These are phyloP conservation scores for Sanderia malayensis DNA, from an alignment of 30 jellyfish, hydroid and myxozoan genomes.

Conservation along the genomic window DNA sequence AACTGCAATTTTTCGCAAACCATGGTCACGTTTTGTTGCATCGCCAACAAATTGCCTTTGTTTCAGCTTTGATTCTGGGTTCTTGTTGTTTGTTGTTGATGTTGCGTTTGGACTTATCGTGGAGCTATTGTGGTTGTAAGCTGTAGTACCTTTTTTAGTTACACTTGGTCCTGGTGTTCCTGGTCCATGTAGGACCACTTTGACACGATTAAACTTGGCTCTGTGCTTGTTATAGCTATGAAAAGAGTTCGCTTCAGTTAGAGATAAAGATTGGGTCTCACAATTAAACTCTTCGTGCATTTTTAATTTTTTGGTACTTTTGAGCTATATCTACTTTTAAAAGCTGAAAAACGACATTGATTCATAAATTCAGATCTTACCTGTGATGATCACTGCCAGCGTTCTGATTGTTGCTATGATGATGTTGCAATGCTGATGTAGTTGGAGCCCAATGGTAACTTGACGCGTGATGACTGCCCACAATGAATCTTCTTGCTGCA, in stretches of 20 bases:
- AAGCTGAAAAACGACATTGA: too few species aligned
- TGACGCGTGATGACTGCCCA: not conserved
- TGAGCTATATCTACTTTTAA: too few species aligned
- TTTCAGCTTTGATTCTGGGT: constrained; percentile 9
- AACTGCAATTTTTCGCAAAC: not conserved
- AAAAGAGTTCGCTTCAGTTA: too few species aligned
- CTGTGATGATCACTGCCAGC: not conserved
- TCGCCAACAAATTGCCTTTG: constrained; percentile 19
- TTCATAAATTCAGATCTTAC: too few species aligned
- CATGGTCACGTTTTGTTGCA: constrained; percentile 46
- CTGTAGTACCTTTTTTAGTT: constrained; percentile 4
- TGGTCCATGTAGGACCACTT: constrained; percentile 64
- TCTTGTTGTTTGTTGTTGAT: not conserved
- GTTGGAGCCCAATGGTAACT: constrained; percentile 3
- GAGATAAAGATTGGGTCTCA: too few species aligned
- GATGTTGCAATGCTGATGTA: constrained; percentile 1
- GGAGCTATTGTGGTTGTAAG: not conserved
- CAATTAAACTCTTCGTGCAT: too few species aligned
- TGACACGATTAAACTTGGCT: constrained; percentile 49
- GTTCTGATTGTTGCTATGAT: not conserved
- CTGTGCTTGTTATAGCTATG: constrained; percentile 51
- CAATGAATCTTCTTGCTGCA: not conserved
- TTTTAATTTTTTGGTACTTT: too few species aligned
- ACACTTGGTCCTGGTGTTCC: constrained; percentile 71
- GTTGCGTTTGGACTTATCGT: not conserved